Evolutionary conservation across 1,140 invertebrate species (phyloP).

Genomic region (Sipha flava): DNA sequence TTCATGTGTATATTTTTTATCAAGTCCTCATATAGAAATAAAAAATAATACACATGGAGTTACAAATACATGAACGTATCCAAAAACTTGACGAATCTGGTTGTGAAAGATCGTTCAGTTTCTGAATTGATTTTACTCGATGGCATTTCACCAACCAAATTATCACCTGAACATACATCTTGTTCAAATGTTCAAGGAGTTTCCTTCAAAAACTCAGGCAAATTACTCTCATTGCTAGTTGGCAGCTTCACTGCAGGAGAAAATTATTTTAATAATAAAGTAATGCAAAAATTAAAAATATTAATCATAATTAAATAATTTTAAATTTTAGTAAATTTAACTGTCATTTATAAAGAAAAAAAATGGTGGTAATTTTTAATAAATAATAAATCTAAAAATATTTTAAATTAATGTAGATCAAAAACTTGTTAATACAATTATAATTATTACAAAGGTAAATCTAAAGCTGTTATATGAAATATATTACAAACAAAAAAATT

Average conservation of each 20-base stretch:
- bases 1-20: neutral
- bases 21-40: neutral
- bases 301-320: too few species aligned
- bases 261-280: too few species aligned
- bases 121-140: neutral
- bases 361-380: too few species aligned
- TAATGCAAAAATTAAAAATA: too few species aligned
- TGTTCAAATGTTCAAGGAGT: neutral
- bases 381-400: too few species aligned
- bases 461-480: too few species aligned
- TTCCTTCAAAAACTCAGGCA: neutral
- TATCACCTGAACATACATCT: neutral
- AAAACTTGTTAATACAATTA: too few species aligned
- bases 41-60: neutral
- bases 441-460: too few species aligned
- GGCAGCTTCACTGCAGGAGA: neutral
- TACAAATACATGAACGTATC: neutral
- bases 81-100: neutral
- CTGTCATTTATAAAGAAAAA: too few species aligned
- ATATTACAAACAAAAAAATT: too few species aligned
- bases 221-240: neutral
- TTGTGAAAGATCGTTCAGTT: neutral
- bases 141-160: neutral
- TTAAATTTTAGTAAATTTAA: too few species aligned
- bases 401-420: too few species aligned